phyloP scores from a whole-genome alignment of 2,888 invertebrate genomes.

The Agrotis ipsilon region DNA sequence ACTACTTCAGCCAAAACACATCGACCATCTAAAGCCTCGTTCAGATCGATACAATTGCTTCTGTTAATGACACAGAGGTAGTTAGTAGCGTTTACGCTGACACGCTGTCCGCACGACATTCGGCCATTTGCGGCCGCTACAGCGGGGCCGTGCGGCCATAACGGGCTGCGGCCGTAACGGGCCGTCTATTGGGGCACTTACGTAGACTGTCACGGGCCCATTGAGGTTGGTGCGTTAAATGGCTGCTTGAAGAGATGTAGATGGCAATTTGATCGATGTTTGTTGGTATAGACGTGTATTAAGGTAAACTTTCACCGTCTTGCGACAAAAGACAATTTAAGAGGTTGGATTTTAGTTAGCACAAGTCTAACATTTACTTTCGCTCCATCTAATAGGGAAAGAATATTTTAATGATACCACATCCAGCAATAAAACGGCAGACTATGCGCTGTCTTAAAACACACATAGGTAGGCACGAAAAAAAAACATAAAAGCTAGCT shows the following conservation, averaged over 20 bases:
- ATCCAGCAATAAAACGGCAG: no score
- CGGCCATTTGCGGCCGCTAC: conserved; percentile 34
- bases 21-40: not conserved
- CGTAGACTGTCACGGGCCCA: conserved; percentile 4
- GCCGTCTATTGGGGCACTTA: conserved; percentile 19
- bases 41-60: conserved; percentile 35
- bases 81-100: conserved; percentile 35
- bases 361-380: no score
- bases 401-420: no score
- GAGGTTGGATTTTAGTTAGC: no score
- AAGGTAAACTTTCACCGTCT: no score
- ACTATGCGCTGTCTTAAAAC: not conserved
- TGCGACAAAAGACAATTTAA: no score
- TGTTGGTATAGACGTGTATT: no score
- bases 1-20: not conserved
- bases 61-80: conserved; percentile 18
- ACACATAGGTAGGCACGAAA: not conserved
- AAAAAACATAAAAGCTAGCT: not conserved
- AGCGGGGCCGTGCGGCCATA: not conserved
- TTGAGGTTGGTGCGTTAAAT: conserved; percentile 23
- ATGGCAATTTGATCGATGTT: not conserved
- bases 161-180: not conserved
- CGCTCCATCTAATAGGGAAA: not conserved
- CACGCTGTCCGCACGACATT: conserved; percentile 56
- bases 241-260: not conserved